Conservation (phyloP, 2,113 vertebrate genomes). For the Miniopterus natalensis region DNA sequence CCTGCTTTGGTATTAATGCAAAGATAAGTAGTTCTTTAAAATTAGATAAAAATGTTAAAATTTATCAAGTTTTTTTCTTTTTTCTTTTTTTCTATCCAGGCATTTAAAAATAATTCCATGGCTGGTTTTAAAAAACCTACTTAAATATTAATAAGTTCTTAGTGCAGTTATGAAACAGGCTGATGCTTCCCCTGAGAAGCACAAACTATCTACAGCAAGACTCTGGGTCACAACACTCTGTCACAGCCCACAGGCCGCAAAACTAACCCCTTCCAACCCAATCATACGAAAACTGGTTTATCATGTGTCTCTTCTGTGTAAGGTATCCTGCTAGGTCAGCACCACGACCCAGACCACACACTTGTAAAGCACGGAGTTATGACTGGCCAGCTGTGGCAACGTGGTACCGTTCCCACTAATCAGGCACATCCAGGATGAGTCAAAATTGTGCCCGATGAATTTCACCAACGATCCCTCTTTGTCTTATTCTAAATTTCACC, state of each 20-base stretch:
- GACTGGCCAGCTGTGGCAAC: accelerated
- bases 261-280: not conserved
- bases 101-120: not conserved
- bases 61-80: not conserved
- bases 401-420: not conserved
- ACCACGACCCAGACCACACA: not conserved
- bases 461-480: not conserved
- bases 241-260: accelerated
- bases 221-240: not conserved
- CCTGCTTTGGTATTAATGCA: not conserved
- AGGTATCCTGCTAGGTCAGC: not conserved
- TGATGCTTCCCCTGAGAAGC: not conserved
- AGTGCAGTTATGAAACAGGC: not conserved
- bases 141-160: not conserved
- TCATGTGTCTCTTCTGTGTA: not conserved
- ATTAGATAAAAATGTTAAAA: slow-evolving; percentile 27
- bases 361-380: not conserved
- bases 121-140: not conserved
- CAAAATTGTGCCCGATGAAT: not conserved
- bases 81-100: not conserved
- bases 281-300: accelerated
- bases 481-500: not conserved
- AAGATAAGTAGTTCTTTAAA: not conserved
- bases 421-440: accelerated
- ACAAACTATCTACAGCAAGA: not conserved